Evolutionary conservation across 2,888 invertebrate species (phyloP).

Genomic region (Hirtodrosophila confusa): DNA sequence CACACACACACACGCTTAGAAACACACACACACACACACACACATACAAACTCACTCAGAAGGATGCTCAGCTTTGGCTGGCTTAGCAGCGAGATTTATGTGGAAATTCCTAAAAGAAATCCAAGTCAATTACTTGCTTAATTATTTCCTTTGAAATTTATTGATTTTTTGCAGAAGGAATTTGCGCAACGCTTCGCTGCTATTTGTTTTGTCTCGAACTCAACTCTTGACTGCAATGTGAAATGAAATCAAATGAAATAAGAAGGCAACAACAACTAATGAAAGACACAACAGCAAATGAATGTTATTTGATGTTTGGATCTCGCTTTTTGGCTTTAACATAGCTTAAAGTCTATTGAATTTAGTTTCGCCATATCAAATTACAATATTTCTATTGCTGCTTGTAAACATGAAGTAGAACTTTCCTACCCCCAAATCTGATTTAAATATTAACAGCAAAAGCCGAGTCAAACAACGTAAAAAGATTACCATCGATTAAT

Average conservation of each 20-base stretch:
- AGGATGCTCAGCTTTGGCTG: constrained; percentile 50
- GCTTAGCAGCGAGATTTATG: constrained; percentile 79
- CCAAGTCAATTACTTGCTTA: constrained; percentile 81
- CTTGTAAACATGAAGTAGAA: no score
- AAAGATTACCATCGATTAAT: no score
- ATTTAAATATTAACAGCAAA: no score
- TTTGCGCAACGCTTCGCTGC: constrained; percentile 58
- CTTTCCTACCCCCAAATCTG: no score
- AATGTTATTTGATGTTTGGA: constrained; percentile 45
- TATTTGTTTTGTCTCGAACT: constrained; percentile 61
- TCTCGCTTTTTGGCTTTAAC: constrained; percentile 19
- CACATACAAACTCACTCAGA: background rate
- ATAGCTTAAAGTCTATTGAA: background rate
- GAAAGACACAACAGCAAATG: constrained; percentile 25
- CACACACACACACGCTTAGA: constrained; percentile 2
- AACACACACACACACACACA: constrained; percentile 1
- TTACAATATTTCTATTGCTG: background rate
- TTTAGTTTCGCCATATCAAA: background rate
- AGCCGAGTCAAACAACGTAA: no score
- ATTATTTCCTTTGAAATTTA: constrained; percentile 80
- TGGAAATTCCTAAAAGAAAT: constrained; percentile 80
- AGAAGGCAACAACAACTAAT: constrained; percentile 21
- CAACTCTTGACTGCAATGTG: constrained; percentile 46
- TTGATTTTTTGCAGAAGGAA: constrained; percentile 72
- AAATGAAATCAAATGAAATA: constrained; percentile 54